Base-by-base conservation (phyloP, 2,888 invertebrate species). In the Brachyopa scutellaris region DNA sequence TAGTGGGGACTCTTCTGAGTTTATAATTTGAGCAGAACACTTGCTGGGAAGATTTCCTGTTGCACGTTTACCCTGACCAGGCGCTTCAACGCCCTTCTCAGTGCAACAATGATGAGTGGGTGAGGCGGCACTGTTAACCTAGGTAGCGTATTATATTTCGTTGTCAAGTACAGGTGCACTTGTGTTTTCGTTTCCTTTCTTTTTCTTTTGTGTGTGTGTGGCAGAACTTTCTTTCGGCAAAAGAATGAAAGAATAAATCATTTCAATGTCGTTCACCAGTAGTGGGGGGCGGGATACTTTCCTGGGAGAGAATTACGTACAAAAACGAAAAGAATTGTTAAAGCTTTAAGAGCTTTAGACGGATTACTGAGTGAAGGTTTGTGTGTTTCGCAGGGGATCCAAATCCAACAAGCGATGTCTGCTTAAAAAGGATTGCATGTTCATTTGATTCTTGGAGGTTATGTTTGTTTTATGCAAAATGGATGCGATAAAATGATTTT, bases 41-140 rank as follows among this genome's bases (percentile, higher is more conserved):
- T 73, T 62, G 55, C 73, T 47, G 23, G 38, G 36, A 55, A 73
- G 73, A 62, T 55, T 73, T 73, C 73, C 73, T 73, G 73, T 73
- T 73, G 73, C 73, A 73, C 55, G 55, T 38, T 62, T 45, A n/a
- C 38, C 13, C 5, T 47, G 1, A 36, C 26, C 26, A 26, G 6
- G 26, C 26, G 17, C 15, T 9, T 11, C 19, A 5, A 2, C 21
- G 2, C 1, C 9, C 5, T 42, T 55, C 19, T 6, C 17, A 8
- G 29, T 69, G 55, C 57, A 69, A 38, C 45, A 57, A 47, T 36
- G 36, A 36, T 47, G 55, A 69, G 45, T 15, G 29, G n/a, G 36
- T 26, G 26, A 7, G 36, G 17, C n/a, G 23, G 11, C 40, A n/a
- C 1, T 7, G 15, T 7, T 11, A 13, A 4, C 26, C n/a, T n/a